phyloP scores from a whole-genome alignment of 2,888 invertebrate genomes.

The Homarus gammarus region DNA sequence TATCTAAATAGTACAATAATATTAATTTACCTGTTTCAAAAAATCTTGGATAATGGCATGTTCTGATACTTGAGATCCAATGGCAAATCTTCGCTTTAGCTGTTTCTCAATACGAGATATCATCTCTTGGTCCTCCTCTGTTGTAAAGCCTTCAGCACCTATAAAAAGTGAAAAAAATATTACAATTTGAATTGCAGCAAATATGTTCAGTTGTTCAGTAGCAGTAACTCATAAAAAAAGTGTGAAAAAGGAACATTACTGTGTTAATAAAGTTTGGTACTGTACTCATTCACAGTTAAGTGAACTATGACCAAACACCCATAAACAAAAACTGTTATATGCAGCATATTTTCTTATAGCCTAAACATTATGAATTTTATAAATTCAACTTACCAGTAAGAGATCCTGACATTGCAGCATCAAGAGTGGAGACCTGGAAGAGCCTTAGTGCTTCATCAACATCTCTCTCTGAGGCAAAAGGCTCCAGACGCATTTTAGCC shows the following conservation, averaged over 20 bases:
- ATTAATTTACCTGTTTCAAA: constrained; percentile 79
- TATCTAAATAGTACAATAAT: too few relatives aligned
- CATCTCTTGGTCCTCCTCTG: constrained; percentile 95
- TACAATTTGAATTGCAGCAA: too few relatives aligned
- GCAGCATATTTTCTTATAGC: background rate
- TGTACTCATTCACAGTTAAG: too few relatives aligned
- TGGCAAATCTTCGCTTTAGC: constrained; percentile 93
- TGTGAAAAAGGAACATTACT: too few relatives aligned
- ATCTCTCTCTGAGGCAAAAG: constrained; percentile 94
- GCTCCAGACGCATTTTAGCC: constrained; percentile 96
- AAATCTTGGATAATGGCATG: constrained; percentile 94
- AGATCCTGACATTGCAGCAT: constrained; percentile 95
- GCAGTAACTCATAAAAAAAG: too few relatives aligned
- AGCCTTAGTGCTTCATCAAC: constrained; percentile 96
- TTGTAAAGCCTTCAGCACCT: constrained; percentile 98
- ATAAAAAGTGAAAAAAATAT: constrained; percentile 78
- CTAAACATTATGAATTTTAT: background rate
- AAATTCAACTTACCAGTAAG: constrained; percentile 82
- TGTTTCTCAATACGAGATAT: constrained; percentile 94
- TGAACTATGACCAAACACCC: too few relatives aligned
- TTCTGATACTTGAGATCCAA: constrained; percentile 98
- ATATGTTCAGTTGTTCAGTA: too few relatives aligned
- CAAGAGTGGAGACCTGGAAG: constrained; percentile 98
- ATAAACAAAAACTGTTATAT: background rate
- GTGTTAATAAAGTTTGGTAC: too few relatives aligned